A percentile compares a stretch with the other conserved stretches of the same genome.
Conservation (phyloP, 2,797 vertebrate species). For the Myiotriccus ornatus region DNA sequence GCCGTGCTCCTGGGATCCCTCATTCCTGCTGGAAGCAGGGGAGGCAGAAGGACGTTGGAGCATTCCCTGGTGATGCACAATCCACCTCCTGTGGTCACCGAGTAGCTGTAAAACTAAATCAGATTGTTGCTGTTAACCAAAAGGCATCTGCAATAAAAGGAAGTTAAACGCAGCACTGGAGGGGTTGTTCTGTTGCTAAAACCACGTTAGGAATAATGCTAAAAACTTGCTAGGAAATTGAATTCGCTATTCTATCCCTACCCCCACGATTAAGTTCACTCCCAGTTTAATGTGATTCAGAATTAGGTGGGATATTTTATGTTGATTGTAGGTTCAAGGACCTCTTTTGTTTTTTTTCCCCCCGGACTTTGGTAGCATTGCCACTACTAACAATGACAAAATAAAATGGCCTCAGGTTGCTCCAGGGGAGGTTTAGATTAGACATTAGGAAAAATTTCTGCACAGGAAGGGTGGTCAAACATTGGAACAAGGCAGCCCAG, state of each 20-base stretch:
- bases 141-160: conserved; percentile 22
- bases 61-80: conserved; percentile 39
- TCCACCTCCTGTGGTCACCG: conserved; percentile 20
- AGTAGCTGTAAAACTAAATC: conserved; percentile 34
- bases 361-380: not conserved
- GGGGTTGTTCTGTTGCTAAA: not conserved
- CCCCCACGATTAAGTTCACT: not conserved
- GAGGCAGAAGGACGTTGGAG: not conserved
- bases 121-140: conserved; percentile 50
- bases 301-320: not conserved
- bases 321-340: not conserved
- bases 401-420: not conserved
- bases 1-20: not conserved
- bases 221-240: not conserved
- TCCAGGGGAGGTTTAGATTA: not conserved
- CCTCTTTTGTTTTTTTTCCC: not conserved
- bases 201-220: not conserved
- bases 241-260: not conserved
- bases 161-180: not conserved
- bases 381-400: not conserved
- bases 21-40: not conserved
- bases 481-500: not conserved
- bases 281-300: not conserved
- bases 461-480: not conserved
- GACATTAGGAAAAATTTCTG: not conserved